Conservation (phyloP, 2,797 vertebrate genomes). For the Pipistrellus pygmaeus region DNA sequence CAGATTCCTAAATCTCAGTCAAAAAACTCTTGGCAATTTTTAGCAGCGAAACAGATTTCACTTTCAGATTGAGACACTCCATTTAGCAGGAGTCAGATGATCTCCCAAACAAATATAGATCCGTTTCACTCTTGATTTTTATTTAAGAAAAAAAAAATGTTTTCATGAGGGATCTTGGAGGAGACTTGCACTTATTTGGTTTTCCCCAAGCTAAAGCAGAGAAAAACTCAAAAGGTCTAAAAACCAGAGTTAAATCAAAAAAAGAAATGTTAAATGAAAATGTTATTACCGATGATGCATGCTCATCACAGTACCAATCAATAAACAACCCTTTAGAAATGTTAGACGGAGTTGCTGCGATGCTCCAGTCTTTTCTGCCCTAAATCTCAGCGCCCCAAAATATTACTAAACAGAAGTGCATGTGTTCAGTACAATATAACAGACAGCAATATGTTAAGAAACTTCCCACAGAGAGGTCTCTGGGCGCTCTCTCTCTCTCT, state of each 20-base stretch:
- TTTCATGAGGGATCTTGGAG: slow-evolving; percentile 85
- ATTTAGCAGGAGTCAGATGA: slow-evolving; percentile 87
- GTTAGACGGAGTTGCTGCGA: slow-evolving; percentile 69
- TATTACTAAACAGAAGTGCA: slow-evolving; percentile 84
- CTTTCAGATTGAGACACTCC: slow-evolving; percentile 87
- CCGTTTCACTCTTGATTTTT: slow-evolving; percentile 85
- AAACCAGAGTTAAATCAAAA: slow-evolving; percentile 81
- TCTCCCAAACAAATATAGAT: slow-evolving; percentile 87
- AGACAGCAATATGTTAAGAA: slow-evolving; percentile 81
- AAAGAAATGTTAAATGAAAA: slow-evolving; percentile 75
- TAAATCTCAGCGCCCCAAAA: slow-evolving; percentile 83
- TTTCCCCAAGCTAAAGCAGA: slow-evolving; percentile 83
- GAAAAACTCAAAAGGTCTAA: slow-evolving; percentile 83
- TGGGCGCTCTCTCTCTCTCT: slow-evolving; percentile 46
- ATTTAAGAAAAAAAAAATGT: slow-evolving; percentile 78
- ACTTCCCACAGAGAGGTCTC: slow-evolving; percentile 79
- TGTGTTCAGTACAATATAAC: slow-evolving; percentile 83
- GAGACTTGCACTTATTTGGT: slow-evolving; percentile 85
- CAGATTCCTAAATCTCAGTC: slow-evolving; percentile 88
- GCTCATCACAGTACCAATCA: slow-evolving; percentile 74
- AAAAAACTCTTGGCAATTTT: slow-evolving; percentile 90
- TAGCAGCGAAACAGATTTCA: slow-evolving; percentile 90
- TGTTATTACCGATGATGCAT: slow-evolving; percentile 81
- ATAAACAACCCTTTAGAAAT: slow-evolving; percentile 79
- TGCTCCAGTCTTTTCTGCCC: slow-evolving; percentile 76